These are phyloP conservation scores for Cylloceria caligata DNA, from an alignment of 2,888 invertebrate species.

Conservation along the genomic window DNA sequence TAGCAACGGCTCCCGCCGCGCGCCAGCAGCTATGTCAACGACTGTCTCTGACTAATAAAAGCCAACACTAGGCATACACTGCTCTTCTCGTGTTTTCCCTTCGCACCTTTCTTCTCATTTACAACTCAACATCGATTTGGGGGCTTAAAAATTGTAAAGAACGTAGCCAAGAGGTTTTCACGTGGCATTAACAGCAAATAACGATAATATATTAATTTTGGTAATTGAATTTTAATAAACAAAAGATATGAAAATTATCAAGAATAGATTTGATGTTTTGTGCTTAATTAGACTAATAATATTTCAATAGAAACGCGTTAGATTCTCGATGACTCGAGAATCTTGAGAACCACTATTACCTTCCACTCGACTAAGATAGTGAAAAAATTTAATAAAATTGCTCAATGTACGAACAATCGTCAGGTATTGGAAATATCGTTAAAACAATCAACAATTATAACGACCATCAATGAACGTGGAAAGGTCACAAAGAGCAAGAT, in stretches of 20 bases:
- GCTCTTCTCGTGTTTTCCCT: background rate
- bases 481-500: background rate
- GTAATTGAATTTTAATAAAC: no score
- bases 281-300: no score
- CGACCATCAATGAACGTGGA: background rate
- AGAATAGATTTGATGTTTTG: no score
- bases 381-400: background rate
- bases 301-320: no score
- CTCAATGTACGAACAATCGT: background rate
- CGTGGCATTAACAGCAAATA: no score
- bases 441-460: background rate
- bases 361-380: background rate
- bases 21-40: conserved; percentile 60
- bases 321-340: no score
- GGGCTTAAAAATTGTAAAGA: no score
- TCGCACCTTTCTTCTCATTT: background rate
- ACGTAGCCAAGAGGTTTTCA: no score
- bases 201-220: no score
- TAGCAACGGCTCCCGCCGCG: conserved; percentile 45
- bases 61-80: conserved; percentile 12
- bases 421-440: background rate
- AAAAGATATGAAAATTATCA: no score
- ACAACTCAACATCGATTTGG: background rate
- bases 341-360: no score
- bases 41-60: conserved; percentile 47